Evolutionary conservation across 1,140 invertebrate species (phyloP).

Genomic region (Pseudomyrmex pallidus): DNA sequence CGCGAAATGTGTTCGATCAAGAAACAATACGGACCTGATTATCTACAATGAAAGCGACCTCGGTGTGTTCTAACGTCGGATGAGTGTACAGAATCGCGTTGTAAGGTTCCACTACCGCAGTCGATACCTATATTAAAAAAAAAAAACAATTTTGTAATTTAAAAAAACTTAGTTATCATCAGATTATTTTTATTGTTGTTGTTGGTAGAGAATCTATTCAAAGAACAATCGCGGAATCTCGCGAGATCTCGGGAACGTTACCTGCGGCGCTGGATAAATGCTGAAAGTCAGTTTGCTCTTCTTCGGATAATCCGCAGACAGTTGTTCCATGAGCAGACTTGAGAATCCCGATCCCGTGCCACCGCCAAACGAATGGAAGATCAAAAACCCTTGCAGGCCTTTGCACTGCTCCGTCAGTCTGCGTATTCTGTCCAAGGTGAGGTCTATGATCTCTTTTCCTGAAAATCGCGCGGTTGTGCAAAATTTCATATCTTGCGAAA

Average conservation of each 20-base stretch:
- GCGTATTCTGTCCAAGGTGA: conserved; percentile 79
- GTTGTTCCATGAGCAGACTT: conserved; percentile 86
- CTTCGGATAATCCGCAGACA: conserved; percentile 87
- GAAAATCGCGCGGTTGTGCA: conserved; percentile 58
- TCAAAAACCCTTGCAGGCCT: conserved; percentile 90
- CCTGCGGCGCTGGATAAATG: conserved; percentile 88
- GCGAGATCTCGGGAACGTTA: conserved; percentile 67
- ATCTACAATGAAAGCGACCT: conserved; percentile 90
- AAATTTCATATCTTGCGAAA: conserved; percentile 50
- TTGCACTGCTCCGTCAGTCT: conserved; percentile 85
- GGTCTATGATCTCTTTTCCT: conserved; percentile 86
- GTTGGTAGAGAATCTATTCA: conserved; percentile 20
- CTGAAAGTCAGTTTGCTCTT: conserved; percentile 88
- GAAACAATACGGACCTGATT: conserved; percentile 80
- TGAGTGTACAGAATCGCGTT: conserved; percentile 90
- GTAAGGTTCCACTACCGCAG: conserved; percentile 90
- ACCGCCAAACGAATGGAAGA: conserved; percentile 96
- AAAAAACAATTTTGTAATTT: background rate
- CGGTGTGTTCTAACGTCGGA: conserved; percentile 89
- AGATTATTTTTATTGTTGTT: background rate
- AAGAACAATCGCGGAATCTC: conserved; percentile 25
- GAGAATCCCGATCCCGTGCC: conserved; percentile 89
- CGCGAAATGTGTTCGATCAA: background rate
- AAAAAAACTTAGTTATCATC: background rate
- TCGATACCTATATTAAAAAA: conserved; percentile 83